phyloP scores from a whole-genome alignment of 2,888 invertebrate species.

The Polia nebulosa region DNA sequence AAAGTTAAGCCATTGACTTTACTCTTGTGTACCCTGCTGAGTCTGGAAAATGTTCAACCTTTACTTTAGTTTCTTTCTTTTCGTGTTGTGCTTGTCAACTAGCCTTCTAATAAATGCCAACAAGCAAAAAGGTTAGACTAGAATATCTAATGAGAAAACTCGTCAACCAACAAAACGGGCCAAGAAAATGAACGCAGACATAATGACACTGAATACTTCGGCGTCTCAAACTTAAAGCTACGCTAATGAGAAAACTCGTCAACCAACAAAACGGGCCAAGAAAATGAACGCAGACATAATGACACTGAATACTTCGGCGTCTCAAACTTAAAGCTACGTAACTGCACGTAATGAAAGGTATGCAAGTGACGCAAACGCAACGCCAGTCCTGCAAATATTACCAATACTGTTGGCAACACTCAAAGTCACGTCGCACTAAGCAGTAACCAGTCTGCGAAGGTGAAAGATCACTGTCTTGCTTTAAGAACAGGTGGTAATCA shows the following conservation, averaged over 20 bases:
- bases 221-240: constrained; percentile 2
- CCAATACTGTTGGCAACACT: constrained; percentile 26
- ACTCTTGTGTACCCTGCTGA: background rate
- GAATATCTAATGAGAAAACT: constrained; percentile 42
- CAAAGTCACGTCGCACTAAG: constrained; percentile 33
- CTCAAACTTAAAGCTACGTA: constrained; percentile 31
- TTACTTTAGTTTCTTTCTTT: background rate
- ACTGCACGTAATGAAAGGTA: constrained; percentile 44
- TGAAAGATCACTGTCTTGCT: constrained; percentile 19
- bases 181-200: constrained; percentile 15
- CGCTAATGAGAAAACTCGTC: constrained; percentile 32
- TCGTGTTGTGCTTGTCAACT: background rate
- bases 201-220: constrained; percentile 23
- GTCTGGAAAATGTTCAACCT: background rate
- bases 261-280: constrained; percentile 23
- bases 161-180: constrained; percentile 22
- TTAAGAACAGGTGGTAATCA: constrained; percentile 10
- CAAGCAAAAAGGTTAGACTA: background rate
- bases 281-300: constrained; percentile 19
- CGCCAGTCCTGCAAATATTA: constrained; percentile 39
- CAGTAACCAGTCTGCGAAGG: constrained; percentile 25
- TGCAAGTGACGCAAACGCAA: constrained; percentile 42
- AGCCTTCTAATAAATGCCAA: background rate
- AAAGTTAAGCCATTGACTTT: background rate
- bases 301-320: constrained; percentile 21